phyloP scores from a whole-genome alignment of 1,140 invertebrate genomes.

The Amphibalanus amphitrite region DNA sequence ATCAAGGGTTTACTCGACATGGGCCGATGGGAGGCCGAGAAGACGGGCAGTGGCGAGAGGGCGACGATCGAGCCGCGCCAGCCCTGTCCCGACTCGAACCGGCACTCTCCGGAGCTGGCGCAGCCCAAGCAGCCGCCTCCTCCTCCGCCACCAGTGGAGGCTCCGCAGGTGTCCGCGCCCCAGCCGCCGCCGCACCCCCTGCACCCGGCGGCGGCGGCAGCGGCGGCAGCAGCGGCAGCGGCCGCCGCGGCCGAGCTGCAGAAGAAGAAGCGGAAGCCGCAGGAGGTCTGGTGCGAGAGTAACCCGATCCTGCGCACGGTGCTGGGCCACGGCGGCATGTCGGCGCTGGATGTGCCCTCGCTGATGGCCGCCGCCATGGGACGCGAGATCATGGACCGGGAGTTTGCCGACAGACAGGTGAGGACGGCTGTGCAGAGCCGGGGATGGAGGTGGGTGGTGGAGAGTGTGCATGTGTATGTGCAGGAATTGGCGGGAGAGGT shows the following conservation, averaged over 20 bases:
- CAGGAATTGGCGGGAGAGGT: too few species aligned
- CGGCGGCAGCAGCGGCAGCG: background rate
- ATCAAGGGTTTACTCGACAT: conserved; percentile 37
- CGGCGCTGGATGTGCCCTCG: background rate
- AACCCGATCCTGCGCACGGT: conserved; percentile 5
- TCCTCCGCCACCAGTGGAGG: background rate
- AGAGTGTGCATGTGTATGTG: too few species aligned
- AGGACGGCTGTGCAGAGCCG: too few species aligned
- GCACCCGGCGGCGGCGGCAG: background rate
- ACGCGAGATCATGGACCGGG: conserved; percentile 4
- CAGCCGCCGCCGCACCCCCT: conserved; percentile 1
- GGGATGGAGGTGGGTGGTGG: too few species aligned
- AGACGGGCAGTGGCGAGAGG: background rate
- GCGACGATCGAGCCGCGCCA: background rate
- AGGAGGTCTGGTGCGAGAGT: conserved; percentile 3
- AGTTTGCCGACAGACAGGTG: conserved; percentile 5
- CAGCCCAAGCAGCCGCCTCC: background rate
- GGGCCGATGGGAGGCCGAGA: background rate
- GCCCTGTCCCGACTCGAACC: background rate
- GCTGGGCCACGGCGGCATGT: background rate
- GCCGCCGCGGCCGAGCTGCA: background rate
- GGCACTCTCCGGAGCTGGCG: background rate
- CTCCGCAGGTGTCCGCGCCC: background rate
- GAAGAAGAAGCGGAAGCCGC: background rate
- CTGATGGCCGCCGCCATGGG: conserved; percentile 1